Conservation (phyloP, 2,797 vertebrate genomes). For the Rhinogobio ventralis region DNA sequence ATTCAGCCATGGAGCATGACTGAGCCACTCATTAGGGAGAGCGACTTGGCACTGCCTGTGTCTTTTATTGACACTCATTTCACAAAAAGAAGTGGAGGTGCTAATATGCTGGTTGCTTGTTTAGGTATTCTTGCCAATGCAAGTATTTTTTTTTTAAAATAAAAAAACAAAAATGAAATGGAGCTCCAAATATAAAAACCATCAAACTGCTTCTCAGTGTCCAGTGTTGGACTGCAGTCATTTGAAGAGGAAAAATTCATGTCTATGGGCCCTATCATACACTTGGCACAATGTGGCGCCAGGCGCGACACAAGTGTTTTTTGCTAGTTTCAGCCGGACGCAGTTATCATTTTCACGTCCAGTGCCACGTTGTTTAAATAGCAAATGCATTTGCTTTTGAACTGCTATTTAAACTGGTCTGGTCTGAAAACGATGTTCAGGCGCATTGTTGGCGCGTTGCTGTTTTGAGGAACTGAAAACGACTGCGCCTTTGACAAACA, state of each 20-base stretch:
- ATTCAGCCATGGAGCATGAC: conserved; percentile 40
- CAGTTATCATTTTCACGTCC: too few species aligned
- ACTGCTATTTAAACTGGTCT: too few species aligned
- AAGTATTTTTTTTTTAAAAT: not conserved
- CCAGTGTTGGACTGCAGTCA: not conserved
- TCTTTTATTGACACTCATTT: conserved; percentile 39
- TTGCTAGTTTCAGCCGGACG: too few species aligned
- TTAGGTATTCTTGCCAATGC: conserved; percentile 6
- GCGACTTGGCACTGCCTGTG: conserved; percentile 3
- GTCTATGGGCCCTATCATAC: not conserved
- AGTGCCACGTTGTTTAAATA: too few species aligned
- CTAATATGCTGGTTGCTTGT: conserved; percentile 20
- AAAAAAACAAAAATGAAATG: not conserved
- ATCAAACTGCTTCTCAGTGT: not conserved
- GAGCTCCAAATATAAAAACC: conserved; percentile 21
- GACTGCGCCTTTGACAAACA: too few species aligned
- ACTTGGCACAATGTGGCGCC: too few species aligned
- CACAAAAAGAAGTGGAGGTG: conserved; percentile 31
- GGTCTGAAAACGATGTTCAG: too few species aligned
- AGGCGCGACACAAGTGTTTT: too few species aligned
- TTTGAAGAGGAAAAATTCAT: not conserved
- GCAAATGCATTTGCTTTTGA: too few species aligned
- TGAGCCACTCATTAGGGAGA: conserved; percentile 49
- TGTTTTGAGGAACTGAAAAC: too few species aligned
- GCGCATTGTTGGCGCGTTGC: too few species aligned